Percentiles rank a stretch among this genome's conserved stretches.
Evolutionary conservation across 1,140 invertebrate genomes (phyloP).

Genomic region (Sitobion miscanthi): DNA sequence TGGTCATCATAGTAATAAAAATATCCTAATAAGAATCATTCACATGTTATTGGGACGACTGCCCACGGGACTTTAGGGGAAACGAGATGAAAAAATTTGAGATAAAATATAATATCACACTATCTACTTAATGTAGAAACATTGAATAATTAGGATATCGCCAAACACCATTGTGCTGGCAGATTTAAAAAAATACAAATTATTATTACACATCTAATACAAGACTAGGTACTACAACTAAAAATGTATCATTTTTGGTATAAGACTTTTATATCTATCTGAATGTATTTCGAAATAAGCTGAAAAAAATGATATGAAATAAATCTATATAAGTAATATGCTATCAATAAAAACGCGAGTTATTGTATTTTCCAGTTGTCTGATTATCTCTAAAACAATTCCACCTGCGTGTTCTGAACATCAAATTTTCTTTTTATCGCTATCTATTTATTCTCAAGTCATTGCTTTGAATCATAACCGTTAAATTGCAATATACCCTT

Average conservation of each 20-base stretch:
- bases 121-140: not conserved
- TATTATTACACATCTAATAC: not conserved
- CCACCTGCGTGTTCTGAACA: not conserved
- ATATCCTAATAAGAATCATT: not conserved
- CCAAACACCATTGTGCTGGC: not conserved
- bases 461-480: not conserved
- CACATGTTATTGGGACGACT: not conserved
- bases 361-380: not conserved
- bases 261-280: not conserved
- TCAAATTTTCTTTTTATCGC: not conserved
- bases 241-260: not conserved
- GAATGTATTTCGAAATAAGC: not conserved
- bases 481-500: not conserved
- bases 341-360: not conserved
- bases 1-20: not conserved
- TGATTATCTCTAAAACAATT: not conserved
- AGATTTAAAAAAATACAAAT: not conserved
- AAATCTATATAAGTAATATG: not conserved
- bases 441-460: not conserved
- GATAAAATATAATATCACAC: not conserved
- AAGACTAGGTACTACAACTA: not conserved
- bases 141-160: not conserved
- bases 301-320: not conserved
- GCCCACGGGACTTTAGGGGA: not conserved
- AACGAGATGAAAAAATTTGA: not conserved